phyloP scores from a whole-genome alignment of 37 sponge, comb jelly and placozoan genomes.

The Mnemiopsis leidyi region DNA sequence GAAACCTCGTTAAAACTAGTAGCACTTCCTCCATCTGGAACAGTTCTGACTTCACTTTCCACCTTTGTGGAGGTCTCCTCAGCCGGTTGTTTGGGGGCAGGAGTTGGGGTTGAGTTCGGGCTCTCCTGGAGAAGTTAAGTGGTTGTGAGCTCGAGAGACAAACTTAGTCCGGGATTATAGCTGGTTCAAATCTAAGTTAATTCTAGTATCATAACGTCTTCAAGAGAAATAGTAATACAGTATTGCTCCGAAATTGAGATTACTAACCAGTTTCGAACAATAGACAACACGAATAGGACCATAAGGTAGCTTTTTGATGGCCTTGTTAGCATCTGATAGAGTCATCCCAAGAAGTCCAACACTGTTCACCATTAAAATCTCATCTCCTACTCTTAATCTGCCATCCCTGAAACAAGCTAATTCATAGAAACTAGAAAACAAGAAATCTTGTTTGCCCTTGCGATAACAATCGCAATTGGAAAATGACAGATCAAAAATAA shows the following conservation, averaged over 20 bases:
- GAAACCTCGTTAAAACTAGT: background rate
- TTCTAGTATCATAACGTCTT: no score
- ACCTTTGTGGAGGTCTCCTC: background rate
- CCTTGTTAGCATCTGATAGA: constrained; percentile 10
- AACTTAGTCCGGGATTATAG: no score
- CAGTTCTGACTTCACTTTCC: background rate
- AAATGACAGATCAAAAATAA: no score
- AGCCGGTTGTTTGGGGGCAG: background rate
- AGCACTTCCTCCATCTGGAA: constrained; percentile 8
- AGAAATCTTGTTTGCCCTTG: no score
- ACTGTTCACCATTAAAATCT: constrained; percentile 59
- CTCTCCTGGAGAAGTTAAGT: background rate
- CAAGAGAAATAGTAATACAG: no score
- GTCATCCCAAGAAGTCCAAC: constrained; percentile 49
- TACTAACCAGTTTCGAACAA: constrained; percentile 48
- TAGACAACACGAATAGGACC: constrained; percentile 52
- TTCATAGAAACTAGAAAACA: background rate
- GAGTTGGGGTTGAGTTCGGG: background rate
- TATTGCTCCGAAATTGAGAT: no score
- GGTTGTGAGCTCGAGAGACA: no score
- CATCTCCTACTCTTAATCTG: constrained; percentile 33
- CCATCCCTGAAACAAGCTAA: constrained; percentile 5
- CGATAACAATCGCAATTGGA: no score
- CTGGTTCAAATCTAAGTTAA: no score
- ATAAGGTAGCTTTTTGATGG: constrained; percentile 42